phyloP scores from a whole-genome alignment of 2,113 vertebrate species.

The Synchiropus splendidus region DNA sequence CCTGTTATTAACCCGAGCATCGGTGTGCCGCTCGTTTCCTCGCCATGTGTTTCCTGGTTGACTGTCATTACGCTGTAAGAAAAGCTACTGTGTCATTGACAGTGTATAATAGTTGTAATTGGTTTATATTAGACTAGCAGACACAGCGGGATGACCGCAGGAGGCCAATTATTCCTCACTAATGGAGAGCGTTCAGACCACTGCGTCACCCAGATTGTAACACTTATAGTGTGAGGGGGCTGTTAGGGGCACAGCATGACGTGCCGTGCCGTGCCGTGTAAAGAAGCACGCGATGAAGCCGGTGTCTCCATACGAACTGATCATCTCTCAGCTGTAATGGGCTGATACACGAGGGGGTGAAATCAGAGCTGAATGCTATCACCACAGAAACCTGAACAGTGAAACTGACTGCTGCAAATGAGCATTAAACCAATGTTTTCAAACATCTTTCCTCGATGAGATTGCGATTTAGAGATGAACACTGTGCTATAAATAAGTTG shows the following conservation, averaged over 20 bases:
- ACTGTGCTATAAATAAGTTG: too few species aligned
- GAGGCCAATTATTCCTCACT: constrained; percentile 34
- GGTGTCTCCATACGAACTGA: too few species aligned
- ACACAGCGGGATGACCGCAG: constrained; percentile 26
- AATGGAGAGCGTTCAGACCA: constrained; percentile 25
- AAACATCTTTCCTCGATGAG: too few species aligned
- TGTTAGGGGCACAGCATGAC: constrained; percentile 10
- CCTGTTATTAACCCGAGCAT: constrained; percentile 26
- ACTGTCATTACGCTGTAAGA: constrained; percentile 29
- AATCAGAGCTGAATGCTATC: too few species aligned
- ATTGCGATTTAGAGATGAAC: too few species aligned
- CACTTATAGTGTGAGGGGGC: constrained; percentile 15
- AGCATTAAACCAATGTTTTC: too few species aligned
- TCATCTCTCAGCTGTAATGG: too few species aligned
- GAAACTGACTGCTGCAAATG: too few species aligned
- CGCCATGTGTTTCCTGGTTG: constrained; percentile 21
- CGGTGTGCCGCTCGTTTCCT: constrained; percentile 12
- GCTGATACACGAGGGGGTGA: too few species aligned
- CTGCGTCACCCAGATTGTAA: constrained; percentile 14
- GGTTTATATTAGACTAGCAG: constrained; percentile 32
- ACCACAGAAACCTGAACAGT: too few species aligned
- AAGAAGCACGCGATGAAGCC: not conserved
- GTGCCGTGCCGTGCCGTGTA: not conserved
- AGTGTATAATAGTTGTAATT: constrained; percentile 33
- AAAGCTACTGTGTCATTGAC: constrained; percentile 32